Evolutionary conservation across 2,888 invertebrate genomes (phyloP).

Genomic region (Cosmia pyralina): DNA sequence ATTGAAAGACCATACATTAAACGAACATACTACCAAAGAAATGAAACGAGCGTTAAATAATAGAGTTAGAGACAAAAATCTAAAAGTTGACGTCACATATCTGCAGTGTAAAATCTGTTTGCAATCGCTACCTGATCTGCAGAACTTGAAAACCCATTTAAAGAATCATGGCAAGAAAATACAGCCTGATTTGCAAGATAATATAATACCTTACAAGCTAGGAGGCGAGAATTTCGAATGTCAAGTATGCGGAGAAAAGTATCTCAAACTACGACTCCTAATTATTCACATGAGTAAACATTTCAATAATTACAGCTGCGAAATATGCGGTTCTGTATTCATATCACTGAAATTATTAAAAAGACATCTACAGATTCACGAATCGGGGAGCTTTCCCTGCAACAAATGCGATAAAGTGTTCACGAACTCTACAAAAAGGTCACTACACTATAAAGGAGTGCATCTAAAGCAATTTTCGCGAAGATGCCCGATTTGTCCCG

Average conservation of each 20-base stretch:
- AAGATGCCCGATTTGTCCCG: slow-evolving; percentile 81
- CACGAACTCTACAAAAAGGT: slow-evolving; percentile 76
- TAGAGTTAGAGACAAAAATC: slow-evolving; percentile 73
- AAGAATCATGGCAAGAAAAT: slow-evolving; percentile 76
- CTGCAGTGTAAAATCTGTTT: slow-evolving; percentile 80
- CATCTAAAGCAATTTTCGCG: slow-evolving; percentile 78
- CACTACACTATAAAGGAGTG: slow-evolving; percentile 77
- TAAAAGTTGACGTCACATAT: slow-evolving; percentile 80
- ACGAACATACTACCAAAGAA: slow-evolving; percentile 72
- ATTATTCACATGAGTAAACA: slow-evolving; percentile 85
- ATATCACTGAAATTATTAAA: slow-evolving; percentile 75
- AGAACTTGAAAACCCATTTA: slow-evolving; percentile 77
- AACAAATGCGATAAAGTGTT: slow-evolving; percentile 83
- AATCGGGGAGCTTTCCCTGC: slow-evolving; percentile 80
- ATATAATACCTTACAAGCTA: slow-evolving; percentile 82
- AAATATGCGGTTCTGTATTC: slow-evolving; percentile 81
- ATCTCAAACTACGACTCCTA: slow-evolving; percentile 76
- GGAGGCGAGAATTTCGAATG: slow-evolving; percentile 76
- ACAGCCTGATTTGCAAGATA: slow-evolving; percentile 73
- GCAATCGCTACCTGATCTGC: slow-evolving; percentile 65
- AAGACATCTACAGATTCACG: slow-evolving; percentile 78
- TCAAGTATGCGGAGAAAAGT: slow-evolving; percentile 79
- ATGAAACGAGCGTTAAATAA: slow-evolving; percentile 73
- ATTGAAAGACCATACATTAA: slow-evolving; percentile 75
- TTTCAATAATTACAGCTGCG: slow-evolving; percentile 83